Evolutionary conservation across 2,797 vertebrate genomes (phyloP).

Genomic region (Pogonophryne albipinna): DNA sequence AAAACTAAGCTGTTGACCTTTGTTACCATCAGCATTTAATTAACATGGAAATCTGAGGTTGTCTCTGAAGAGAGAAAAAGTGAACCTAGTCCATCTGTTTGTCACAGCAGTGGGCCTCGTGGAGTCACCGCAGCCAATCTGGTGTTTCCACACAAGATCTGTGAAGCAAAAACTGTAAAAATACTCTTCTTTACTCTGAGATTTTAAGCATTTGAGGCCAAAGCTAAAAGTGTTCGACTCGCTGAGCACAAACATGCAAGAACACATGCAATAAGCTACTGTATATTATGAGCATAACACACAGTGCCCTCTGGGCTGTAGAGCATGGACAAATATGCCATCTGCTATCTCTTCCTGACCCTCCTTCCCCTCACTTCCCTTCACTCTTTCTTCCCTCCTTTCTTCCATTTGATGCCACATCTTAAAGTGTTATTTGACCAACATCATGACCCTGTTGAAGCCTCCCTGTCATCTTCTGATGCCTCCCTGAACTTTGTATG

Average conservation of each 20-base stretch:
- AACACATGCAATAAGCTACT: slow-evolving; percentile 24
- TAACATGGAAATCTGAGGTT: slow-evolving; percentile 43
- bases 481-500: slow-evolving; percentile 8
- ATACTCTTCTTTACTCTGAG: slow-evolving; percentile 13
- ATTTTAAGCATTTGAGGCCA: slow-evolving; percentile 33
- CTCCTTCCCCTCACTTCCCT: slow-evolving; percentile 32
- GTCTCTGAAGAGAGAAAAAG: slow-evolving; percentile 32
- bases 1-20: slow-evolving; percentile 21
- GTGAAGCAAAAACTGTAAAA: slow-evolving; percentile 16
- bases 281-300: slow-evolving; percentile 23
- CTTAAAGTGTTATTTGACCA: slow-evolving; percentile 36
- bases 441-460: background rate
- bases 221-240: slow-evolving; percentile 2
- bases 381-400: slow-evolving; percentile 19
- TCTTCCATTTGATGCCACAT: slow-evolving; percentile 33
- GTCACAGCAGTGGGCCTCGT: slow-evolving; percentile 52
- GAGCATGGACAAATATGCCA: slow-evolving; percentile 54
- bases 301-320: slow-evolving; percentile 54
- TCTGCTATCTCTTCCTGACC: slow-evolving; percentile 60
- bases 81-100: slow-evolving; percentile 61
- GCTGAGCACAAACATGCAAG: slow-evolving; percentile 32
- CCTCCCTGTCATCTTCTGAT: slow-evolving; percentile 10
- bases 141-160: slow-evolving; percentile 36
- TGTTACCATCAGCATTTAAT: slow-evolving; percentile 49
- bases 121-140: slow-evolving; percentile 44